phyloP scores from a whole-genome alignment of 2,888 invertebrate species.

The Thumatha senex region DNA sequence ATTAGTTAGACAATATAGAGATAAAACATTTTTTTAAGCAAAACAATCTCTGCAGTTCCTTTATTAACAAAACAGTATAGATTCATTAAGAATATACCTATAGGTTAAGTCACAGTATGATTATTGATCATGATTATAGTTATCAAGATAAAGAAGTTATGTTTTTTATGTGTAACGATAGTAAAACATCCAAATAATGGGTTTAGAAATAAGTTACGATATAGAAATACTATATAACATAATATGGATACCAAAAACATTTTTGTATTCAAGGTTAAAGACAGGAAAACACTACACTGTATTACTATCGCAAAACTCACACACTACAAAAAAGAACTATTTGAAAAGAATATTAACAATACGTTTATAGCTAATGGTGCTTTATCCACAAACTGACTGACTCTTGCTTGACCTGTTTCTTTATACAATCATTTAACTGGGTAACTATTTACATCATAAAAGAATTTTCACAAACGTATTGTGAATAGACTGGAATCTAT shows the following conservation, averaged over 20 bases:
- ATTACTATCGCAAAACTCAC: constrained; percentile 4
- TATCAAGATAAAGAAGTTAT: no score
- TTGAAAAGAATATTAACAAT: constrained; percentile 39
- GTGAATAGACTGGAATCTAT: constrained; percentile 5
- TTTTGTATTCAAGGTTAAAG: no score
- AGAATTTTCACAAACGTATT: constrained; percentile 40
- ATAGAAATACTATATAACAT: background rate
- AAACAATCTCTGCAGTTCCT: no score
- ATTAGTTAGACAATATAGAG: no score
- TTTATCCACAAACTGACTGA: constrained; percentile 39
- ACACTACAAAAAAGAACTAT: constrained; percentile 19
- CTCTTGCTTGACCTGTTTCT: constrained; percentile 55
- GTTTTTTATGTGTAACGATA: no score
- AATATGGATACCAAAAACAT: no score
- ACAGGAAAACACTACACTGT: no score
- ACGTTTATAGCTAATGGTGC: constrained; percentile 24
- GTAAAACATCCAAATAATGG: background rate
- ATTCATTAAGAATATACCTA: no score
- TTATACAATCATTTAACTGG: constrained; percentile 46
- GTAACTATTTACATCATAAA: constrained; percentile 56
- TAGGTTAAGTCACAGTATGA: no score
- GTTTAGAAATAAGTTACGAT: background rate
- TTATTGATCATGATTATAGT: no score
- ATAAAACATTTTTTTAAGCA: no score
- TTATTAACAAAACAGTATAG: no score